Conservation (phyloP, 2,797 vertebrate species). For the Arrhamphus sclerolepis region DNA sequence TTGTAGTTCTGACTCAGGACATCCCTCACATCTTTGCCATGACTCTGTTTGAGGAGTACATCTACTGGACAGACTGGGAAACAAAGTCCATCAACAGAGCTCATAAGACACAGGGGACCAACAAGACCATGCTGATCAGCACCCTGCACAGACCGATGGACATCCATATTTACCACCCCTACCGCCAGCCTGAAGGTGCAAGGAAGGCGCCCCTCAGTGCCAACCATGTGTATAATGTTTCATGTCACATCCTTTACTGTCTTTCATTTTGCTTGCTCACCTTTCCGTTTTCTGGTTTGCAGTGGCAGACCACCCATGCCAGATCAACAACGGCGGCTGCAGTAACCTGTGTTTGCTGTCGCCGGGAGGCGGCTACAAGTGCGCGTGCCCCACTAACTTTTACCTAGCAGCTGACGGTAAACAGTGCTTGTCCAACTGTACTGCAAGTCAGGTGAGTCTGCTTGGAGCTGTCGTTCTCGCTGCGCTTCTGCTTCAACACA, state of each 20-base stretch:
- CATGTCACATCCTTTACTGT: neutral
- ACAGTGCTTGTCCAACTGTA: conserved; percentile 97
- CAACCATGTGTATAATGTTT: neutral
- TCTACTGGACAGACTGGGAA: conserved; percentile 99
- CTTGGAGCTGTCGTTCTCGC: neutral
- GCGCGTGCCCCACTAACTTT: conserved; percentile 96
- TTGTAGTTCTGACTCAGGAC: conserved; percentile 80
- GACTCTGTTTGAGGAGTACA: conserved; percentile 97
- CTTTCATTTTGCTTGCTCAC: conserved; percentile 20
- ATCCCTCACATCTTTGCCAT: conserved; percentile 98
- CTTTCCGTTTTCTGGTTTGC: conserved; percentile 1
- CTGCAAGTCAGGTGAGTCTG: conserved; percentile 90
- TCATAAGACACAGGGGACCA: conserved; percentile 88
- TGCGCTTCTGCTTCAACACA: neutral
- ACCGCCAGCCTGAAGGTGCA: conserved; percentile 74
- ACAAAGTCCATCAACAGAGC: conserved; percentile 97
- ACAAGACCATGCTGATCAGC: conserved; percentile 94
- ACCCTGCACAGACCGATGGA: conserved; percentile 98
- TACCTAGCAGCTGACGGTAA: conserved; percentile 92
- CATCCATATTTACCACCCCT: conserved; percentile 85
- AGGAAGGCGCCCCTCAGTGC: neutral
- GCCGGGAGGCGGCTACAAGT: conserved; percentile 86
- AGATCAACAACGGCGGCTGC: conserved; percentile 91
- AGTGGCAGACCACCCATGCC: conserved; percentile 92
- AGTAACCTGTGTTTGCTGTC: conserved; percentile 96